phyloP scores from a whole-genome alignment of 1,140 invertebrate genomes.

The Heterodera schachtii region DNA sequence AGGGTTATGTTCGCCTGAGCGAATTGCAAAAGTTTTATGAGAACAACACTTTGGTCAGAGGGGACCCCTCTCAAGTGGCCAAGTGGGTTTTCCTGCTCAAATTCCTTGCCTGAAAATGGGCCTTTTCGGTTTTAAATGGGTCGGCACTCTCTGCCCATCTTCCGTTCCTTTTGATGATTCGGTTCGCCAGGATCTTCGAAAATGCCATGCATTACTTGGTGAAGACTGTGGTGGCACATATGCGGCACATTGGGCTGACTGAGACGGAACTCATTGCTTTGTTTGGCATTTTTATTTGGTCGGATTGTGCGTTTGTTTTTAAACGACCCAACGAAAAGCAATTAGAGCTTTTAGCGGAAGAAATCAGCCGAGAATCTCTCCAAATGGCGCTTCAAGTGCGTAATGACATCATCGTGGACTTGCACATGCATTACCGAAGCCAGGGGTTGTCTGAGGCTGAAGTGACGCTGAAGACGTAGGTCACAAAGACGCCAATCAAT shows the following conservation, averaged over 20 bases:
- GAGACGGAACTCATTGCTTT: constrained; percentile 50
- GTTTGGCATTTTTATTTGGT: constrained; percentile 51
- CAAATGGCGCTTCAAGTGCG: constrained; percentile 11
- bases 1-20: constrained; percentile 48
- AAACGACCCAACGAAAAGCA: not conserved
- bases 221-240: constrained; percentile 51
- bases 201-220: constrained; percentile 50
- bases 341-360: constrained; percentile 7
- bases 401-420: constrained; percentile 32
- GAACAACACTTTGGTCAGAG: constrained; percentile 38
- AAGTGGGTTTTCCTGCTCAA: constrained; percentile 28
- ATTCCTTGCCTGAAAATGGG: too few species aligned
- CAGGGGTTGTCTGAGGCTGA: constrained; percentile 29
- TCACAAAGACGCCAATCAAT: not conserved
- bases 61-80: constrained; percentile 49
- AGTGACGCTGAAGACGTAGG: constrained; percentile 34
- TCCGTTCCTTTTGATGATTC: not conserved
- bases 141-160: too few species aligned
- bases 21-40: constrained; percentile 56
- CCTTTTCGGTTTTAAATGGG: too few species aligned
- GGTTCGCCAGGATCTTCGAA: constrained; percentile 48
- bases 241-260: constrained; percentile 46
- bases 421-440: constrained; percentile 29
- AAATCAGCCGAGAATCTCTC: constrained; percentile 7
- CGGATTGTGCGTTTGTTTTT: constrained; percentile 36